phyloP scores from a whole-genome alignment of 2,797 vertebrate species.

The Lophius americanus region DNA sequence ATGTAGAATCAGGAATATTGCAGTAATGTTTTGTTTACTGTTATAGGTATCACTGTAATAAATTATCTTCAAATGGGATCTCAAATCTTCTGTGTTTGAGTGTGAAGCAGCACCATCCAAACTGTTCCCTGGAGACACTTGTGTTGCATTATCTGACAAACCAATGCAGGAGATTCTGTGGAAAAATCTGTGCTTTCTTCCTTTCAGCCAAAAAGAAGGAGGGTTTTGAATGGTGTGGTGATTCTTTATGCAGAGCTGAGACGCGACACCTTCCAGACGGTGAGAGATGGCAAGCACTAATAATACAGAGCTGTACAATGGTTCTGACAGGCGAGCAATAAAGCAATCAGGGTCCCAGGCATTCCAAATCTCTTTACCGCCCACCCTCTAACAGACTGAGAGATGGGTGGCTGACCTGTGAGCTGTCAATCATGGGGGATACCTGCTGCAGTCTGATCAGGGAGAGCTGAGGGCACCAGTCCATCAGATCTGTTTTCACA shows the following conservation, averaged over 20 bases:
- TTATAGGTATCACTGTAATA: conserved; percentile 55
- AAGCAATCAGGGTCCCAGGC: conserved; percentile 85
- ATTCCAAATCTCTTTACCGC: conserved; percentile 85
- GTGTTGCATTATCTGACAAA: conserved; percentile 79
- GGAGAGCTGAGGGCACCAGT: conserved; percentile 79
- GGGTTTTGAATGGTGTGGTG: conserved; percentile 80
- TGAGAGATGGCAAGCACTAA: conserved; percentile 83
- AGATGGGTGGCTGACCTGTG: conserved; percentile 85
- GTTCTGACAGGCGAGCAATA: conserved; percentile 85
- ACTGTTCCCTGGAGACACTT: conserved; percentile 74
- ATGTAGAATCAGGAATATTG: conserved; percentile 55
- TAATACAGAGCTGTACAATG: conserved; percentile 84
- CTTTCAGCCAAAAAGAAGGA: conserved; percentile 78
- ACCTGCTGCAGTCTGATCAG: conserved; percentile 84
- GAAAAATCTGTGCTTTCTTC: conserved; percentile 78
- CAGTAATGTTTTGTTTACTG: conserved; percentile 48
- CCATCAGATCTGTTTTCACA: conserved; percentile 87
- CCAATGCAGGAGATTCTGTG: conserved; percentile 77
- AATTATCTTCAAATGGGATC: conserved; percentile 68
- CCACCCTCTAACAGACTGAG: conserved; percentile 82
- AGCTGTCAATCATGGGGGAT: conserved; percentile 84
- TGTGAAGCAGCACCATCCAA: conserved; percentile 66
- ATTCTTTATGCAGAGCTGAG: conserved; percentile 83
- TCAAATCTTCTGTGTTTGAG: conserved; percentile 67
- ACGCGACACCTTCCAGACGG: conserved; percentile 81